These are phyloP conservation scores for Tragelaphus eurycerus DNA, from an alignment of 2,797 vertebrate species.

Conservation along the genomic window DNA sequence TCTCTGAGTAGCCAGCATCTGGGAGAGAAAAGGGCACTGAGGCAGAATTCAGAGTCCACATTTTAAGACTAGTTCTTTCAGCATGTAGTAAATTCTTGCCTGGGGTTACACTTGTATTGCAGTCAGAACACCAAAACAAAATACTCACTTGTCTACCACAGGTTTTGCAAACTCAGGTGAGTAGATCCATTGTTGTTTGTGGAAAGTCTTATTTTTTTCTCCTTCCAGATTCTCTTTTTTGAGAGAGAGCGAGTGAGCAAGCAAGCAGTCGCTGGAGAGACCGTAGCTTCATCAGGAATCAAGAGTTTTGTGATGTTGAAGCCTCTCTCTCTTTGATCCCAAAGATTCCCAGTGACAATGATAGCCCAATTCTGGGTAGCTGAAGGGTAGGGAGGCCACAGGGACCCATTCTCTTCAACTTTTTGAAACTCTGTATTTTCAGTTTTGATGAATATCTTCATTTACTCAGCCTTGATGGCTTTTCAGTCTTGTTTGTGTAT, in stretches of 20 bases:
- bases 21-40: not conserved
- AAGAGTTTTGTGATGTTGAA: not conserved
- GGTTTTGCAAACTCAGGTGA: slow-evolving; percentile 26
- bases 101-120: slow-evolving; percentile 9
- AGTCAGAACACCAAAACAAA: not conserved
- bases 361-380: not conserved
- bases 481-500: not conserved
- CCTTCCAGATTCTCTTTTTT: not conserved
- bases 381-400: not conserved
- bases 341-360: not conserved
- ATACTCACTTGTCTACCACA: not conserved
- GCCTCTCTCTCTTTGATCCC: not conserved
- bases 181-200: not conserved
- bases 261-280: not conserved
- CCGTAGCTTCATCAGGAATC: not conserved
- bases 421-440: not conserved
- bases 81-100: not conserved
- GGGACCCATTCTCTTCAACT: not conserved
- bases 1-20: not conserved
- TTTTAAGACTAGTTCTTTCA: not conserved
- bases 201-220: not conserved
- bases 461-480: slow-evolving; percentile 5
- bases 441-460: not conserved
- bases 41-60: not conserved
- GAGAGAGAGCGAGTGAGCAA: not conserved